Conservation (phyloP, 2,113 vertebrate species). For the Pseudorectes ferrugineus region DNA sequence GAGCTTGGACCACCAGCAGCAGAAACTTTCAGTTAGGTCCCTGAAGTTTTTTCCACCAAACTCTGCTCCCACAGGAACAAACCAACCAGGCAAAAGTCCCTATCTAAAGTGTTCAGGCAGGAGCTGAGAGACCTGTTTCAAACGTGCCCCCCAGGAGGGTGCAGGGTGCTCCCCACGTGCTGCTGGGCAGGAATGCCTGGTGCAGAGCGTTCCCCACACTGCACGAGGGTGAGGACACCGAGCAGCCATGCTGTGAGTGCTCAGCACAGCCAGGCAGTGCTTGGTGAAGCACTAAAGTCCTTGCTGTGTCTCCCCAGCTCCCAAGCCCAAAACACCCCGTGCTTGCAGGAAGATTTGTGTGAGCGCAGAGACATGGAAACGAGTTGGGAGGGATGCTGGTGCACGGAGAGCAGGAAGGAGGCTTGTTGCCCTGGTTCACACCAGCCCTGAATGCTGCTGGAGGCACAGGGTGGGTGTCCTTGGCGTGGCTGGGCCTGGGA, state of each 20-base stretch:
- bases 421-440: background rate
- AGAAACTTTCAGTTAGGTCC: background rate
- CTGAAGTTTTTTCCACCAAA: background rate
- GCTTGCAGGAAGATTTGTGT: background rate
- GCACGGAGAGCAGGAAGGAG: background rate
- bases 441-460: rapidly evolving
- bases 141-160: rapidly evolving
- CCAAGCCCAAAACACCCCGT: rapidly evolving
- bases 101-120: rapidly evolving
- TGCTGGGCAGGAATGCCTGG: background rate
- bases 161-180: background rate
- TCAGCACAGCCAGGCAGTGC: background rate
- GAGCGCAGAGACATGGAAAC: background rate
- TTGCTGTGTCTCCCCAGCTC: background rate
- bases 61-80: background rate
- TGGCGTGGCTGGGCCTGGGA: background rate
- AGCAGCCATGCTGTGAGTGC: background rate
- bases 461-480: rapidly evolving
- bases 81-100: rapidly evolving
- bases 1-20: background rate
- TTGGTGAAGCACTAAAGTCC: rapidly evolving
- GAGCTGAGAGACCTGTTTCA: background rate
- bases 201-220: background rate
- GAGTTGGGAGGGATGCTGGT: rapidly evolving
- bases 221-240: background rate